Percentiles rank a stretch among this genome's conserved stretches.
phyloP scores from a whole-genome alignment of 2,888 invertebrate genomes.

The Euphydryas editha region DNA sequence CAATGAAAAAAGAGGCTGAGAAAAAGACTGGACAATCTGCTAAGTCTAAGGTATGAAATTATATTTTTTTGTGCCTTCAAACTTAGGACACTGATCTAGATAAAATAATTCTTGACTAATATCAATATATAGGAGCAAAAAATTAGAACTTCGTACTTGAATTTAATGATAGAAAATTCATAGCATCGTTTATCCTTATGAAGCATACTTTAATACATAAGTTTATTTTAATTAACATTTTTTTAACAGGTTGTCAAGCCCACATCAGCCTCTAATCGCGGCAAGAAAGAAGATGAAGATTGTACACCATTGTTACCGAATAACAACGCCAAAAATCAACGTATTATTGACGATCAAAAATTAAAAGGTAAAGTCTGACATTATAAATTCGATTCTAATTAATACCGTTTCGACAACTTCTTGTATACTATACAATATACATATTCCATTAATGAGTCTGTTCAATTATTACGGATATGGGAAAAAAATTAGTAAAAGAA shows the following conservation, averaged over 20 bases:
- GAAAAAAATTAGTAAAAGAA: not conserved
- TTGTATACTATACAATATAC: no score
- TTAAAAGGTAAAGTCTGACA: conserved; percentile 84
- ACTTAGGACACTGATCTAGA: no score
- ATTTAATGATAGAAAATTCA: no score
- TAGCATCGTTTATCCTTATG: no score
- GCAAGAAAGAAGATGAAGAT: conserved; percentile 94
- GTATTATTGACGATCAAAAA: conserved; percentile 97
- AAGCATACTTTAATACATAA: no score
- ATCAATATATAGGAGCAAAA: no score
- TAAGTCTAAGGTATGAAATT: conserved; percentile 80
- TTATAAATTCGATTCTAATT: not conserved
- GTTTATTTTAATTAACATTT: not conserved
- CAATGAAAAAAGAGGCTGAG: conserved; percentile 77
- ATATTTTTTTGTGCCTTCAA: not conserved
- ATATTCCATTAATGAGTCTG: no score
- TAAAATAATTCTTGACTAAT: no score
- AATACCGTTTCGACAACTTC: no score
- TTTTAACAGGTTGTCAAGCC: conserved; percentile 54
- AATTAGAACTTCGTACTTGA: no score
- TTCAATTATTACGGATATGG: no score
- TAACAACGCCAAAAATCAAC: conserved; percentile 95
- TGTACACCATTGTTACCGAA: conserved; percentile 89
- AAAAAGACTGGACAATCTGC: conserved; percentile 74
- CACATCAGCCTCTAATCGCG: conserved; percentile 68